Evolutionary conservation across 2,113 vertebrate species (phyloP).

Genomic region (Tachysurus fulvidraco): DNA sequence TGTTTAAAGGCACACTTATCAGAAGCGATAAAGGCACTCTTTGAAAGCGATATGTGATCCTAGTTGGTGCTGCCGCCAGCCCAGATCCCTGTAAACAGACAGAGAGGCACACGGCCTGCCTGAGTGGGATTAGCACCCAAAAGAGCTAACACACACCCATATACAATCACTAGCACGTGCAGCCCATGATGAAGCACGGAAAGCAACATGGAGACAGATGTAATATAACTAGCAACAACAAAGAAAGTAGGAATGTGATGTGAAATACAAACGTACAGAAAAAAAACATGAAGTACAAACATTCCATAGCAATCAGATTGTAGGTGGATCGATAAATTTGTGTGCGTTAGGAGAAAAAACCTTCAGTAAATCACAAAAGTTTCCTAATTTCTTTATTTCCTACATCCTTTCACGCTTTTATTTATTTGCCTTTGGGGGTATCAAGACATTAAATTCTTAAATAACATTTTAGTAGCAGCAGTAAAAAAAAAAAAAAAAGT

Average conservation of each 20-base stretch:
- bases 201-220: not conserved
- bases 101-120: constrained; percentile 64
- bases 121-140: constrained; percentile 61
- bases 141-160: constrained; percentile 57
- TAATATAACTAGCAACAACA: constrained; percentile 5
- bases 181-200: not conserved
- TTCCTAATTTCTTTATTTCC: not conserved
- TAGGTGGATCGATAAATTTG: not conserved
- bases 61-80: constrained; percentile 68
- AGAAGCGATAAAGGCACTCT: constrained; percentile 64
- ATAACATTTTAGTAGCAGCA: not conserved
- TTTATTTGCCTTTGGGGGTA: not conserved
- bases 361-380: not conserved
- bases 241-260: not conserved
- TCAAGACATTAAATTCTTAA: not conserved
- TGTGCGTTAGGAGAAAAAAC: not conserved
- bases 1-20: constrained; percentile 55
- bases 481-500: not conserved
- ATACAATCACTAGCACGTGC: constrained; percentile 28
- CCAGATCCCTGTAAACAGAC: constrained; percentile 69
- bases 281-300: not conserved
- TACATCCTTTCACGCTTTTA: not conserved
- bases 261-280: not conserved
- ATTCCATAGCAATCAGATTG: not conserved
- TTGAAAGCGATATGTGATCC: constrained; percentile 74